A percentile compares a stretch with the other conserved stretches of the same genome.
Conservation (phyloP, 2,888 invertebrate species). For the Helleia helle region DNA sequence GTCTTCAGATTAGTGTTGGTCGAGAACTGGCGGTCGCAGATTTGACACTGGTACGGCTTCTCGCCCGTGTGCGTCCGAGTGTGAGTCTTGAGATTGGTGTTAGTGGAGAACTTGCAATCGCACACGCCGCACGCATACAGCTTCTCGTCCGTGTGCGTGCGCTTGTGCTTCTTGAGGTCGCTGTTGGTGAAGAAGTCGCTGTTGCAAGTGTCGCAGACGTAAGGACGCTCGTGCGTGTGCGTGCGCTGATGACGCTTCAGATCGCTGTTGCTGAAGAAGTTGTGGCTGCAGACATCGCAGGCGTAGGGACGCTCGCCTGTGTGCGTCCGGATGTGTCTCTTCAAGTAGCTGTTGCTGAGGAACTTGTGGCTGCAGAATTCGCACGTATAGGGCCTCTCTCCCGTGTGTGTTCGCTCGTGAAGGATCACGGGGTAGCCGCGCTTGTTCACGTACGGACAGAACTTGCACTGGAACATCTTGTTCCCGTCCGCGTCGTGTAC, state of each 20-base stretch:
- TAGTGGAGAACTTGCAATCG: background rate
- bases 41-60: constrained; percentile 2
- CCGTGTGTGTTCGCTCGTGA: constrained; percentile 5
- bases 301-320: background rate
- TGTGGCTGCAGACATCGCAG: background rate
- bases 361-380: background rate
- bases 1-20: background rate
- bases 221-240: background rate
- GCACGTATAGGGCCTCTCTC: background rate
- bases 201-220: background rate
- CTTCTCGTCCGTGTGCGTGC: constrained; percentile 1
- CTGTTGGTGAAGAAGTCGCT: background rate
- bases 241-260: background rate
- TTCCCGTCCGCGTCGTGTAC: background rate
- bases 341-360: constrained; percentile 6
- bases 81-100: constrained; percentile 1
- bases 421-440: background rate
- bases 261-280: background rate
- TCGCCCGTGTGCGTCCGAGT: constrained; percentile 1
- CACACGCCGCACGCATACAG: background rate
- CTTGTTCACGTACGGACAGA: background rate
- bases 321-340: background rate
- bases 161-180: background rate
- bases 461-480: background rate
- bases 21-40: background rate